Percentiles rank a stretch among this genome's conserved stretches.
phyloP scores from a whole-genome alignment of 1,140 invertebrate species.

The Elymnias hypermnestra region DNA sequence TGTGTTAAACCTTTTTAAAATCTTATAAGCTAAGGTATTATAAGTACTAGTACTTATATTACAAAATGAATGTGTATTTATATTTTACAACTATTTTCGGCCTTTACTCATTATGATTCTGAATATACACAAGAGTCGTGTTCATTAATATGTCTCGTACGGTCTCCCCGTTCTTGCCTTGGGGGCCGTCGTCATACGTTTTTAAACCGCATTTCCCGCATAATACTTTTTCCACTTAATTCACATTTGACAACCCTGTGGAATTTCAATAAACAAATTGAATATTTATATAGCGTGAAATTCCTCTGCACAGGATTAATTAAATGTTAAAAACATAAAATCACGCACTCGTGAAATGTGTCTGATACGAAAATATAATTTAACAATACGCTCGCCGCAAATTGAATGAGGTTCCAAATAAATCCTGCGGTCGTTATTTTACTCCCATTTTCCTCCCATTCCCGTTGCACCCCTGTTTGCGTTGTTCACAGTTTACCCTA shows the following conservation, averaged over 20 bases:
- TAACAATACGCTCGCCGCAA: slow-evolving; percentile 64
- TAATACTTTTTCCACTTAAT: slow-evolving; percentile 36
- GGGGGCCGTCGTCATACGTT: slow-evolving; percentile 36
- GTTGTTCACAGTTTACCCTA: slow-evolving; percentile 46
- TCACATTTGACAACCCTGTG: slow-evolving; percentile 2
- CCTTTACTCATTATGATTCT: slow-evolving; percentile 46
- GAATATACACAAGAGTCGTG: slow-evolving; percentile 32
- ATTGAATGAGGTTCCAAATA: slow-evolving; percentile 70
- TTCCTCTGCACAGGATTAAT: slow-evolving; percentile 13
- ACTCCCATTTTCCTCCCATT: slow-evolving; percentile 46
- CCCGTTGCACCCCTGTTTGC: slow-evolving; percentile 51
- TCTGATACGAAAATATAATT: slow-evolving; percentile 54
- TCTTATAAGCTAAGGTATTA: too few relatives aligned
- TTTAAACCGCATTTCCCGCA: slow-evolving; percentile 38
- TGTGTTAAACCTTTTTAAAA: too few relatives aligned
- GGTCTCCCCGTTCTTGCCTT: slow-evolving; percentile 33
- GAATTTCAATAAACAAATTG: slow-evolving; percentile 9
- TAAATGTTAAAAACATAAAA: slow-evolving; percentile 28
- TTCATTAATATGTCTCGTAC: slow-evolving; percentile 55
- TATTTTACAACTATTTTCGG: neutral
- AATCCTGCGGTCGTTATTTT: slow-evolving; percentile 64
- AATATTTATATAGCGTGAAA: slow-evolving; percentile 10
- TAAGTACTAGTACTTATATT: too few relatives aligned
- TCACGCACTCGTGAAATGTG: slow-evolving; percentile 28
- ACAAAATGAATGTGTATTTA: too few relatives aligned